phyloP scores from a whole-genome alignment of 2,113 vertebrate genomes.

The Motacilla alba region DNA sequence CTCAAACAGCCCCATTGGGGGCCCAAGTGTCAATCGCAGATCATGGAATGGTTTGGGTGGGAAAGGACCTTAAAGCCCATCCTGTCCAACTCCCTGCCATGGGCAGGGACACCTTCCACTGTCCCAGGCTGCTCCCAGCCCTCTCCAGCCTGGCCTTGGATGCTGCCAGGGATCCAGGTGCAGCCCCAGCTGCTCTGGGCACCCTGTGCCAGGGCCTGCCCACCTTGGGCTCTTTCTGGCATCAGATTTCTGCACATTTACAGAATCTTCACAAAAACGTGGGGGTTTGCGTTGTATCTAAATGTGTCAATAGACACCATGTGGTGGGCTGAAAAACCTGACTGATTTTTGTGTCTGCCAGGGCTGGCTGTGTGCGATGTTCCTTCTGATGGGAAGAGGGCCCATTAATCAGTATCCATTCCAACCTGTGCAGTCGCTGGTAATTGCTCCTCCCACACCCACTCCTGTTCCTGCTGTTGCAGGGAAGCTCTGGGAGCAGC shows the following conservation, averaged over 20 bases:
- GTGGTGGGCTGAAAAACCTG: not conserved
- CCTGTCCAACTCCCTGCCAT: rapidly evolving
- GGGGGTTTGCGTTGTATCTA: not conserved
- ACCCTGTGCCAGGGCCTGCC: not conserved
- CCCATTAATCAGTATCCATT: not conserved
- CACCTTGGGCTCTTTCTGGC: not conserved
- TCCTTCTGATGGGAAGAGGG: not conserved
- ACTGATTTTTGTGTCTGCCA: not conserved
- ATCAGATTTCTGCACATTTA: rapidly evolving
- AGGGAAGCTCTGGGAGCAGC: not conserved
- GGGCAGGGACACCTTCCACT: not conserved
- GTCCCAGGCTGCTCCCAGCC: not conserved
- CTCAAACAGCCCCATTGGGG: not conserved
- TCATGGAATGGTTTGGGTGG: not conserved
- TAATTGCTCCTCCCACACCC: not conserved
- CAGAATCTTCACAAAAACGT: not conserved
- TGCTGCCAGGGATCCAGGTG: not conserved
- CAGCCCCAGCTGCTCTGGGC: not conserved
- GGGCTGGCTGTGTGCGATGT: not conserved
- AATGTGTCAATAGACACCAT: not conserved
- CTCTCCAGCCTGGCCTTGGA: rapidly evolving
- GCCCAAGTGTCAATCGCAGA: not conserved
- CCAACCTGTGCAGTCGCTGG: rapidly evolving
- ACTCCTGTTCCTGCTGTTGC: not conserved
- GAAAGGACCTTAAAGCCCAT: not conserved